A percentile compares a stretch with the other conserved stretches of the same genome.
phyloP scores from a whole-genome alignment of 2,888 invertebrate species.

The Operophtera brumata region DNA sequence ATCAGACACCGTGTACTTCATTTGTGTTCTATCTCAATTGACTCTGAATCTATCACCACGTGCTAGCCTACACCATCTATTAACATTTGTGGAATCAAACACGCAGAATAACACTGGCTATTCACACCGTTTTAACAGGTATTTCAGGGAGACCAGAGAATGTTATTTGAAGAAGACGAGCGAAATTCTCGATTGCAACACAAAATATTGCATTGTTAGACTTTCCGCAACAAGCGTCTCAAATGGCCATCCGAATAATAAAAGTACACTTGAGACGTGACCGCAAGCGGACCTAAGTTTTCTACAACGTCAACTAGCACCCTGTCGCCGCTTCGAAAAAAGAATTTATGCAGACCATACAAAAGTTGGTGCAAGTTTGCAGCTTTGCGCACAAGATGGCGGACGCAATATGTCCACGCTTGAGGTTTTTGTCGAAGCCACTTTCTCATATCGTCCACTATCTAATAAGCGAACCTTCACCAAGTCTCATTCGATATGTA shows the following conservation, averaged over 20 bases:
- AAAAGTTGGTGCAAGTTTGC: slow-evolving; percentile 72
- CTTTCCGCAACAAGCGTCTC: slow-evolving; percentile 17
- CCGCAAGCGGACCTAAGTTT: slow-evolving; percentile 45
- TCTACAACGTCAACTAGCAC: slow-evolving; percentile 38
- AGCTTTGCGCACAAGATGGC: slow-evolving; percentile 59
- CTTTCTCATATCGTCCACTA: slow-evolving; percentile 74
- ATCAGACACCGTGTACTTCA: too few relatives aligned
- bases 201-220: slow-evolving; percentile 15
- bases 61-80: too few relatives aligned
- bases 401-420: slow-evolving; percentile 70
- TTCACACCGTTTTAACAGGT: too few relatives aligned
- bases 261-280: slow-evolving; percentile 50
- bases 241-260: slow-evolving; percentile 46
- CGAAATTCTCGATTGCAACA: slow-evolving; percentile 1
- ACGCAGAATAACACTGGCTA: too few relatives aligned
- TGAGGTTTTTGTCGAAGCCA: slow-evolving; percentile 69
- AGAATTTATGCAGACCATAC: slow-evolving; percentile 61
- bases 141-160: background rate
- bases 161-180: background rate
- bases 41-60: too few relatives aligned
- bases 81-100: too few relatives aligned
- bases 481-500: slow-evolving; percentile 73
- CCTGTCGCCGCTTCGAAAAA: slow-evolving; percentile 44
- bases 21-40: too few relatives aligned
- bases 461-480: slow-evolving; percentile 76